Evolutionary conservation across 2,113 vertebrate genomes (phyloP).

Genomic region (Agapornis roseicollis): DNA sequence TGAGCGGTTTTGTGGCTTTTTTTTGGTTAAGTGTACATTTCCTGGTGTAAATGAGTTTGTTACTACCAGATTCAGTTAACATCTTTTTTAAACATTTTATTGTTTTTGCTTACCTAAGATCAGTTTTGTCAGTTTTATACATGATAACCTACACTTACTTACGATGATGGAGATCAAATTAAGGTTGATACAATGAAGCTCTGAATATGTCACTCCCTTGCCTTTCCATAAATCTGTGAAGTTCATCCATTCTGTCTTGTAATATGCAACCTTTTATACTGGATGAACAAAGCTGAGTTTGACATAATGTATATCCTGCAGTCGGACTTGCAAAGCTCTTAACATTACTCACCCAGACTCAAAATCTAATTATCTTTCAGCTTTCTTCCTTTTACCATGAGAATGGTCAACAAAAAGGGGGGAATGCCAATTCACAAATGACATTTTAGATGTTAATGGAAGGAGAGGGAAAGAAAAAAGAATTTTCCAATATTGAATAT

Average conservation of each 20-base stretch:
- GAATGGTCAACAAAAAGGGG: constrained; percentile 10
- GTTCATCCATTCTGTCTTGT: background rate
- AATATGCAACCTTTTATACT: background rate
- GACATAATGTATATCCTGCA: constrained; percentile 30
- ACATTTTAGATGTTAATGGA: background rate
- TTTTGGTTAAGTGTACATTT: background rate
- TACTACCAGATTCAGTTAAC: background rate
- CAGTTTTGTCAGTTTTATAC: background rate
- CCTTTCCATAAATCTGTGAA: background rate
- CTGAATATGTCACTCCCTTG: background rate
- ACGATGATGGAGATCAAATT: background rate
- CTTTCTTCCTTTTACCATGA: constrained; percentile 13
- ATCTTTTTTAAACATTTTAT: background rate
- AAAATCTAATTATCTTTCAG: constrained; percentile 47
- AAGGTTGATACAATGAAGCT: constrained; percentile 4
- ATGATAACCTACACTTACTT: background rate
- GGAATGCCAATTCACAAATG: background rate
- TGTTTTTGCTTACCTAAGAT: background rate
- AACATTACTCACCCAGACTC: constrained; percentile 32
- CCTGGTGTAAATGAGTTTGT: background rate
- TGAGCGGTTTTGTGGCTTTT: background rate
- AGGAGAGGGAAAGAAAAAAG: background rate
- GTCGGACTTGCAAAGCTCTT: constrained; percentile 36
- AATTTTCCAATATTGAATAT: background rate
- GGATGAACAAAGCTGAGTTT: constrained; percentile 23